Conservation (phyloP, 2,888 invertebrate genomes). For the Ptilodon capucinus region DNA sequence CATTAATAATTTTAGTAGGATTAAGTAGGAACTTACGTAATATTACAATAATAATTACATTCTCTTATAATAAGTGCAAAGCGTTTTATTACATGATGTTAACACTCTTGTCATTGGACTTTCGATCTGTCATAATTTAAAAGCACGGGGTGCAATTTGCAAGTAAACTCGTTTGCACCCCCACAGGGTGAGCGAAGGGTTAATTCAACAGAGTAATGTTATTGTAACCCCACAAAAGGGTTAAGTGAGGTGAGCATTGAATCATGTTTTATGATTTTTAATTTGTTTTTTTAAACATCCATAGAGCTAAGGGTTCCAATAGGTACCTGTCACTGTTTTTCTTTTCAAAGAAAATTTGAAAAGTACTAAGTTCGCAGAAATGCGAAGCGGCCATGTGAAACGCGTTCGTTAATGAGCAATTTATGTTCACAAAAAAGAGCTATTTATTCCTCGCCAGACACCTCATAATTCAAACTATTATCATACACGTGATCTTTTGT, state of each 20-base stretch:
- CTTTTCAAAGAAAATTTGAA: neutral
- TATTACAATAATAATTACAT: too few relatives aligned
- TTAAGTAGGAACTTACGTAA: too few relatives aligned
- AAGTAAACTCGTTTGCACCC: slow-evolving; percentile 45
- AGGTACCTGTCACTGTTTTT: neutral
- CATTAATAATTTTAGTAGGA: too few relatives aligned
- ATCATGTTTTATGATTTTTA: slow-evolving; percentile 76
- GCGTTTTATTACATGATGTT: neutral
- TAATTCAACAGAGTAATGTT: slow-evolving; percentile 66
- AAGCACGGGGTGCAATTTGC: slow-evolving; percentile 45
- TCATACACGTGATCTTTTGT: neutral
- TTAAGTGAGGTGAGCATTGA: slow-evolving; percentile 64
- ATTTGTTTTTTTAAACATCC: slow-evolving; percentile 64
- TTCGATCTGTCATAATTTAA: slow-evolving; percentile 59
- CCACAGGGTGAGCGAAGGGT: slow-evolving; percentile 44
- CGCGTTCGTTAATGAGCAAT: neutral
- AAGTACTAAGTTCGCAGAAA: neutral
- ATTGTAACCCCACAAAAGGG: slow-evolving; percentile 61
- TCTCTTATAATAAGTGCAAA: neutral
- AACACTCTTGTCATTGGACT: slow-evolving; percentile 31
- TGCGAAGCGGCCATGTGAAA: neutral
- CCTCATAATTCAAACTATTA: neutral
- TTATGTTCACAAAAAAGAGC: neutral
- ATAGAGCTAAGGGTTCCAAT: slow-evolving; percentile 15
- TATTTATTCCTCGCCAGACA: neutral